phyloP scores from a whole-genome alignment of 2,888 invertebrate species.

The Nomada fucata region DNA sequence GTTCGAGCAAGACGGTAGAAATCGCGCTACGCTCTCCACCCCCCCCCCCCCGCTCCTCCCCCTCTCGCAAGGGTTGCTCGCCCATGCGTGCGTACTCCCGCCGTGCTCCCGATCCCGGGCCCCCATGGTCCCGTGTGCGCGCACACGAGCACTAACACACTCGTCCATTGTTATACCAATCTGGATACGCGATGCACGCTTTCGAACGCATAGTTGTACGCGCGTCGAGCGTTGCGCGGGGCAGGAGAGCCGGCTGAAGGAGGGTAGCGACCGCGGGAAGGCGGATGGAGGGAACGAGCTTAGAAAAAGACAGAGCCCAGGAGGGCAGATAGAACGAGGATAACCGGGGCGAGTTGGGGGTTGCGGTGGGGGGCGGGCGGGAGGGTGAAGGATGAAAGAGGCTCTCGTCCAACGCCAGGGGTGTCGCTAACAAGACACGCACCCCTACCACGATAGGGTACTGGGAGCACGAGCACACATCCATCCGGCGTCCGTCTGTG shows the following conservation, averaged over 20 bases:
- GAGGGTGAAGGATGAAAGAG: constrained; percentile 74
- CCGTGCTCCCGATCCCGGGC: constrained; percentile 29
- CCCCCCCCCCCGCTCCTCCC: constrained; percentile 56
- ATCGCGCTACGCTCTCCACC: constrained; percentile 53
- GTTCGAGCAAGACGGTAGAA: constrained; percentile 64
- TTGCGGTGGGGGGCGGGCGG: neutral
- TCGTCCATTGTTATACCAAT: constrained; percentile 54
- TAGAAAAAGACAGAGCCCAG: constrained; percentile 49
- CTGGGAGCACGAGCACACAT: constrained; percentile 69
- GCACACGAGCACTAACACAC: constrained; percentile 26
- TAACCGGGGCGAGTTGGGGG: constrained; percentile 33
- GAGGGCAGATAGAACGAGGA: constrained; percentile 53
- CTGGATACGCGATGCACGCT: constrained; percentile 49
- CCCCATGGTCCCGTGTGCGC: constrained; percentile 13
- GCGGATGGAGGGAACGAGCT: constrained; percentile 19
- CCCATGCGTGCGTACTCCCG: constrained; percentile 60
- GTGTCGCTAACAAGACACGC: constrained; percentile 84
- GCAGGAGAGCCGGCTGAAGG: constrained; percentile 38
- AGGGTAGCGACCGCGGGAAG: constrained; percentile 32
- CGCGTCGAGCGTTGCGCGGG: constrained; percentile 37
- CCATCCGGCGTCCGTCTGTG: constrained; percentile 30
- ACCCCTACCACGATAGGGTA: constrained; percentile 77
- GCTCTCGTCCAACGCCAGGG: constrained; percentile 82
- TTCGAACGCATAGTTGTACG: constrained; percentile 45
- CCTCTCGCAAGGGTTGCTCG: constrained; percentile 59